Conservation (phyloP, 1,140 invertebrate genomes). For the Tetraneura akinire region DNA sequence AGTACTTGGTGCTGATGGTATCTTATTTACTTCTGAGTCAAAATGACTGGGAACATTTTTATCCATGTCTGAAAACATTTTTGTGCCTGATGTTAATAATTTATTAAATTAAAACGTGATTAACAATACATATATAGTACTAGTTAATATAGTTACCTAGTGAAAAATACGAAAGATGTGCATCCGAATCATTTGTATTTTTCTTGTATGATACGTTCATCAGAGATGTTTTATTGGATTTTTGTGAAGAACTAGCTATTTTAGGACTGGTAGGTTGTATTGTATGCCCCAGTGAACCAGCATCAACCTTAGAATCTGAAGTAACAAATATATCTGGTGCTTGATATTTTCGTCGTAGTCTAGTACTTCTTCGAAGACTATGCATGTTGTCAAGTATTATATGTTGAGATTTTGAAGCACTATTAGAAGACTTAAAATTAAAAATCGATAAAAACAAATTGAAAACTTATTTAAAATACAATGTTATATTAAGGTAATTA, state of each 20-base stretch:
- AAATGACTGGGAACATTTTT: conserved; percentile 26
- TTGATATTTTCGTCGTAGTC: conserved; percentile 7
- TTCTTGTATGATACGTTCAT: conserved; percentile 24
- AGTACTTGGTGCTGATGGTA: not conserved
- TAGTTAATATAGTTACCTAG: not conserved
- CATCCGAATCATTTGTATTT: not conserved
- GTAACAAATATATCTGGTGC: conserved; percentile 42
- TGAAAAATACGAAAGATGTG: not conserved
- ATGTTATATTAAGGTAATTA: too few species aligned
- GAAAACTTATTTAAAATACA: too few species aligned
- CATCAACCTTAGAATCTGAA: conserved; percentile 46
- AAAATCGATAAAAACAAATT: too few species aligned
- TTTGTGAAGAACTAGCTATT: conserved; percentile 26
- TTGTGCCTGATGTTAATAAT: conserved; percentile 54
- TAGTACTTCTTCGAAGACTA: conserved; percentile 13
- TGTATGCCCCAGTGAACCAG: not conserved
- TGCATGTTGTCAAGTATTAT: not conserved
- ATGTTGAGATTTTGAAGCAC: conserved; percentile 6
- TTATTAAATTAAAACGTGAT: not conserved
- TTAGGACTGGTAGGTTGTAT: not conserved
- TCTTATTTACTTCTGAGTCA: conserved; percentile 17
- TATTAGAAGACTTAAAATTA: too few species aligned
- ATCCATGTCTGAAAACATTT: conserved; percentile 56
- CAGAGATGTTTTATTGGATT: conserved; percentile 17
- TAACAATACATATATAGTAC: not conserved